phyloP scores from a whole-genome alignment of 1,140 invertebrate species.

The Oscheius sp. region DNA sequence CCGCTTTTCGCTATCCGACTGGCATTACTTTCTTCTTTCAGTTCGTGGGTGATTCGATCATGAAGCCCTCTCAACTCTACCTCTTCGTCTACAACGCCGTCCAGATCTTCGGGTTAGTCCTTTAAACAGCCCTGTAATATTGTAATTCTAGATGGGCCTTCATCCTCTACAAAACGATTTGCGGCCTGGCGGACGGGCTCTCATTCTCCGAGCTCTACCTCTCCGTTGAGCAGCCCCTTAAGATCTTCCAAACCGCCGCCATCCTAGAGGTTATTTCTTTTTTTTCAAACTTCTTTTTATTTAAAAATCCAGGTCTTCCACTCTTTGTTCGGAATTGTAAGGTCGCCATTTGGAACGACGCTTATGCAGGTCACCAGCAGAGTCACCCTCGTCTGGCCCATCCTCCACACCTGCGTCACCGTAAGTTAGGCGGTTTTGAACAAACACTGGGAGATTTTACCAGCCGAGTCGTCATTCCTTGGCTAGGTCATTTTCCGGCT shows the following conservation, averaged over 20 bases:
- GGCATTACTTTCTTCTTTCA: background rate
- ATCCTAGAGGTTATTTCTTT: conserved; percentile 72
- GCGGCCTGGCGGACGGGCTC: conserved; percentile 41
- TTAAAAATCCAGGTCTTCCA: conserved; percentile 73
- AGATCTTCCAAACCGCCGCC: conserved; percentile 85
- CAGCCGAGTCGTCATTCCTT: too few relatives aligned
- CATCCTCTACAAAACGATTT: conserved; percentile 53
- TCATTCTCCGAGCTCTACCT: conserved; percentile 47
- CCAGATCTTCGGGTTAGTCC: conserved; percentile 55
- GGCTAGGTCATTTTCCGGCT: too few relatives aligned
- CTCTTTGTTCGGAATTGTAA: conserved; percentile 75
- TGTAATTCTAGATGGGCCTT: conserved; percentile 51
- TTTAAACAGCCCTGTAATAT: conserved; percentile 10
- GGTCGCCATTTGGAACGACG: conserved; percentile 78
- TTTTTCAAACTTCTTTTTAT: background rate
- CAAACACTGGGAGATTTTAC: too few relatives aligned
- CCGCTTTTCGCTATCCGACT: background rate
- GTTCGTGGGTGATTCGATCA: background rate
- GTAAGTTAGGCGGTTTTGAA: too few relatives aligned
- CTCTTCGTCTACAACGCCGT: conserved; percentile 53
- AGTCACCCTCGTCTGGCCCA: conserved; percentile 79
- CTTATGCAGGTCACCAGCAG: conserved; percentile 83
- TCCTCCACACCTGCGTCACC: conserved; percentile 68
- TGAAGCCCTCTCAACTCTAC: conserved; percentile 40
- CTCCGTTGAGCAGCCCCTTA: conserved; percentile 64